These are phyloP conservation scores for Sardina pilchardus DNA, from an alignment of 2,113 vertebrate species.

Conservation along the genomic window DNA sequence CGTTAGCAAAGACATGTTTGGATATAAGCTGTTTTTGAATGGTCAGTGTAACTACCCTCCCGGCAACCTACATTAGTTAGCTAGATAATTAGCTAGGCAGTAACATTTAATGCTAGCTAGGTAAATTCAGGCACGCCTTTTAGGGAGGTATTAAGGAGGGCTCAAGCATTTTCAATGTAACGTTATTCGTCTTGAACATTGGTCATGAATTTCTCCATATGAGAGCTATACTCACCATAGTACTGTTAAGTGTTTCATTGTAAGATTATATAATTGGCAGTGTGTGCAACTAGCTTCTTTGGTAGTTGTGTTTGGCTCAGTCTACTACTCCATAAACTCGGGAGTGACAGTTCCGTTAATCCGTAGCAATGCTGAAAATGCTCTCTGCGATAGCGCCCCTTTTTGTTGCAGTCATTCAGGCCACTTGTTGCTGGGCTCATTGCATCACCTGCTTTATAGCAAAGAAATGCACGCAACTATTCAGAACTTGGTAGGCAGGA, in stretches of 20 bases:
- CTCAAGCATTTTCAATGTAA: background rate
- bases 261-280: background rate
- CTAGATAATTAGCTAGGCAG: background rate
- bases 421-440: constrained; percentile 5
- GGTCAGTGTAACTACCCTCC: background rate
- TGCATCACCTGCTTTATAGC: constrained; percentile 11
- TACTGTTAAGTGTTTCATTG: background rate
- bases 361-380: background rate
- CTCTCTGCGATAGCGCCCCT: background rate
- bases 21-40: background rate
- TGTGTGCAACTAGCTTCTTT: background rate
- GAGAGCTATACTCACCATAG: background rate
- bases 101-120: background rate
- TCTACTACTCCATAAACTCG: background rate
- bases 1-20: background rate
- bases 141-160: background rate
- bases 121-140: background rate
- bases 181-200: background rate
- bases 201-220: background rate
- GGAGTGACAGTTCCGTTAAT: constrained; percentile 17
- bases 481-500: background rate
- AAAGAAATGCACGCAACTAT: background rate
- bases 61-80: background rate
- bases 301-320: background rate
- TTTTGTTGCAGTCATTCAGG: constrained; percentile 17